Percentiles rank a stretch among this genome's conserved stretches.
Conservation (phyloP, 2,797 vertebrate species). For the Dryobates pubescens region DNA sequence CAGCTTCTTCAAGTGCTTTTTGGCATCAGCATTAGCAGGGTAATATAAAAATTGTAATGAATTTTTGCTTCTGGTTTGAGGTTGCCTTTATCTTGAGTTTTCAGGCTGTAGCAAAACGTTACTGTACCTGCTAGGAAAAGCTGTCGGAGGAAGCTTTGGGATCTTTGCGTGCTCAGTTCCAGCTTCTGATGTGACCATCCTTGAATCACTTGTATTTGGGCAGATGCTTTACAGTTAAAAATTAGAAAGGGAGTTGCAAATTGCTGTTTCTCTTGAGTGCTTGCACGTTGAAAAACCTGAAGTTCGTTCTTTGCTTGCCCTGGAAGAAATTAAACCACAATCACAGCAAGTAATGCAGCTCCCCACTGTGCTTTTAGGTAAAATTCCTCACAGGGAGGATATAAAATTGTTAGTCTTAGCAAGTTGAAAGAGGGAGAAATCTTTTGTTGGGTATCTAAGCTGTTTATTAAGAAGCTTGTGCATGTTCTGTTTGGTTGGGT, state of each 20-base stretch:
- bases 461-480: not conserved
- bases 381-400: not conserved
- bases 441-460: not conserved
- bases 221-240: not conserved
- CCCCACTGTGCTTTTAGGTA: not conserved
- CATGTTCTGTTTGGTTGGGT: not conserved
- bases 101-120: not conserved
- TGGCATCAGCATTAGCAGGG: not conserved
- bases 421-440: not conserved
- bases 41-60: not conserved
- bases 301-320: not conserved
- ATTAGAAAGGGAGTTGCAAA: not conserved
- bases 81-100: not conserved
- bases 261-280: not conserved
- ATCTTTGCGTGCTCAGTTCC: not conserved
- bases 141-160: not conserved
- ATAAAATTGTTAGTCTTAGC: not conserved
- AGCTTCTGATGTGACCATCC: not conserved
- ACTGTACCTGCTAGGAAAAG: not conserved
- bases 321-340: not conserved
- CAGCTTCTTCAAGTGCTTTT: not conserved
- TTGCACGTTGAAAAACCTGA: not conserved
- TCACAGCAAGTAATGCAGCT: not conserved
- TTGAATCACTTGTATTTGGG: not conserved
- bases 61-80: not conserved